Base-by-base conservation (phyloP, 2,797 vertebrate species). In the Siniperca undulata region DNA sequence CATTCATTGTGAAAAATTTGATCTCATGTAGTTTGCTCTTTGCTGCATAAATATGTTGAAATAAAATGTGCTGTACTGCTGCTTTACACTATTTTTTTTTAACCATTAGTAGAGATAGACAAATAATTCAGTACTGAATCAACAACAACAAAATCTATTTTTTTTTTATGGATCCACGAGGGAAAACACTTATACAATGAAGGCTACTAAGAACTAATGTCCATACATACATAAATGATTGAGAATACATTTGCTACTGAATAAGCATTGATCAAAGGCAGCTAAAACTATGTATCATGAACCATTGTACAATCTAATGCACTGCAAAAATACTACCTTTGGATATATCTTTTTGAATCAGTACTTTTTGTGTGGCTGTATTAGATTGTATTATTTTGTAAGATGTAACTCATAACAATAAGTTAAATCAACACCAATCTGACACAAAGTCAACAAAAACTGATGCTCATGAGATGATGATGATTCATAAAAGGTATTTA, bases 21-120 rank as follows among this genome's bases (percentile, higher is more conserved):
- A 78, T 58, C n/a, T 46, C 3, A 34, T 56, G n/a, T 36, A 7
- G 27, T 48, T 64, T 80, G 9, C 66, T 56, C 30, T 42, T 52
- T 76, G 34, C 62, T 73, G 56, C 44, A 70, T 42, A 13, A 61
- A 61, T 27, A 19, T n/a, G 13, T 70, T 64, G 12, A 44, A 61
- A n/a, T 36, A 38, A 46, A 74, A 40, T 55, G 50, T 14, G 13
- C 17, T 27, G 20, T 17, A 11, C 55, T 7, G 24, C 42, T 58
- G 65, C 11, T 59, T 44, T 20, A 67, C 13, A 19, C 16, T 55
- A 4, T 40, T 55, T 42, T 52, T 24, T 50, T 48, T n/a, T 10
- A 0, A 9, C 12, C 10, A 6, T n/a, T 4, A 48, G 9, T 20
- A 60, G 27, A 53, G 36, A n/a, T 36, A 53, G 17, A 38, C 1